Evolutionary conservation across 2,113 vertebrate species (phyloP).

Genomic region (Bolborhynchus lineola): DNA sequence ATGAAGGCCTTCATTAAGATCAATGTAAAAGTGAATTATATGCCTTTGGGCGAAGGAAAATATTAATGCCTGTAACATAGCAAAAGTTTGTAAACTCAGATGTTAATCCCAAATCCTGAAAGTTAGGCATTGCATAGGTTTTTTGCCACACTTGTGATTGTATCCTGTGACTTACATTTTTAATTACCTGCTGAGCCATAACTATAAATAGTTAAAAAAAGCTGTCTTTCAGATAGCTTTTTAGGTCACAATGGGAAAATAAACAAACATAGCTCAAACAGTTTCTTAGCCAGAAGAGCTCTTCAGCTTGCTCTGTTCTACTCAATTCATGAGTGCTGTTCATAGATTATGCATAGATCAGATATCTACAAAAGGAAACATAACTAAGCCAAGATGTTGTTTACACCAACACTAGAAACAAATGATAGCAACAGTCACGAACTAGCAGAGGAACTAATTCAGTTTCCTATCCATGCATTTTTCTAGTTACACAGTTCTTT

Average conservation of each 20-base stretch:
- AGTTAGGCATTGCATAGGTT: not conserved
- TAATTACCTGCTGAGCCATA: not conserved
- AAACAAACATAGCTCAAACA: not conserved
- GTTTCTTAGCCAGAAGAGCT: not conserved
- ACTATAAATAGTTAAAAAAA: not conserved
- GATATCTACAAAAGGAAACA: constrained; percentile 19
- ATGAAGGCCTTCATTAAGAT: not conserved
- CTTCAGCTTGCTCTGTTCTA: not conserved
- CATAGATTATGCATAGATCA: not conserved
- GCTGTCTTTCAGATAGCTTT: not conserved
- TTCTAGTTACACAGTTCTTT: not conserved
- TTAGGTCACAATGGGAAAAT: not conserved
- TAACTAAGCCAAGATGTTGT: constrained; percentile 40
- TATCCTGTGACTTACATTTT: not conserved
- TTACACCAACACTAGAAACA: not conserved
- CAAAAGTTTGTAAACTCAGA: not conserved
- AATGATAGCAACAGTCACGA: not conserved
- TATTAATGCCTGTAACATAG: not conserved
- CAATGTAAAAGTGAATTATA: not conserved
- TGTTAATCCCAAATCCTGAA: not conserved
- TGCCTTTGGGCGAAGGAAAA: not conserved
- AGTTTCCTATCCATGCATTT: not conserved
- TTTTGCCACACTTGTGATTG: not conserved
- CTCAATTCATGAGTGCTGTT: not conserved
- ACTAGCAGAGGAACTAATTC: not conserved